These are phyloP conservation scores for Phycodurus eques DNA, from an alignment of 2,113 vertebrate species.

Conservation along the genomic window DNA sequence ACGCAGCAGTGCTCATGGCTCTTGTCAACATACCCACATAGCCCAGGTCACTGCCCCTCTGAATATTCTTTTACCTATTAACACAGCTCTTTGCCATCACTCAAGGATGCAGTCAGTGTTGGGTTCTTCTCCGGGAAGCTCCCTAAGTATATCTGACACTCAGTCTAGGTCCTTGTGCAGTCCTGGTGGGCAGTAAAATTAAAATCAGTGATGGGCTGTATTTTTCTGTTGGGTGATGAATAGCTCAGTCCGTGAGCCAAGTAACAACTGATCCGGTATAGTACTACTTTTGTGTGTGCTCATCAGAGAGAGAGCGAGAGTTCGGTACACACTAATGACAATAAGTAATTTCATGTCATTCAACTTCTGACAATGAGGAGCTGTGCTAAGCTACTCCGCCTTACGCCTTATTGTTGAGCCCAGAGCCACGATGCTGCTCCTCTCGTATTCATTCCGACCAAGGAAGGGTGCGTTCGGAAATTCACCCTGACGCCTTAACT, in stretches of 20 bases:
- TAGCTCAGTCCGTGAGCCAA: not conserved
- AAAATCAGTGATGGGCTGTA: not conserved
- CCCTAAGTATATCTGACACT: not conserved
- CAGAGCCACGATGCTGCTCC: too few species aligned
- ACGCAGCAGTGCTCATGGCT: not conserved
- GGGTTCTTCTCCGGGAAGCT: not conserved
- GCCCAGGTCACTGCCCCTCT: not conserved
- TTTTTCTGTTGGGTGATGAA: not conserved
- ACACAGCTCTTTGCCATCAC: not conserved
- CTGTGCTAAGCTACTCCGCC: too few species aligned
- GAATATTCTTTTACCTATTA: constrained; percentile 1
- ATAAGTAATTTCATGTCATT: too few species aligned
- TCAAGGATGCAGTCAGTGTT: not conserved
- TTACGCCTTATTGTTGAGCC: too few species aligned
- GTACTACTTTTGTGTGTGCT: too few species aligned
- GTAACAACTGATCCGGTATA: too few species aligned
- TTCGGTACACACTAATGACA: too few species aligned
- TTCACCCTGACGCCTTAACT: too few species aligned
- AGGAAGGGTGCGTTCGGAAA: too few species aligned
- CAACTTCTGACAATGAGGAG: too few species aligned
- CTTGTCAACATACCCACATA: not conserved
- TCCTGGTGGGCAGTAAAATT: not conserved
- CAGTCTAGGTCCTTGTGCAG: not conserved
- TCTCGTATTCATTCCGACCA: too few species aligned
- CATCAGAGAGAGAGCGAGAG: too few species aligned